phyloP scores from a whole-genome alignment of 2,888 invertebrate genomes.

The Abrostola triplasia region DNA sequence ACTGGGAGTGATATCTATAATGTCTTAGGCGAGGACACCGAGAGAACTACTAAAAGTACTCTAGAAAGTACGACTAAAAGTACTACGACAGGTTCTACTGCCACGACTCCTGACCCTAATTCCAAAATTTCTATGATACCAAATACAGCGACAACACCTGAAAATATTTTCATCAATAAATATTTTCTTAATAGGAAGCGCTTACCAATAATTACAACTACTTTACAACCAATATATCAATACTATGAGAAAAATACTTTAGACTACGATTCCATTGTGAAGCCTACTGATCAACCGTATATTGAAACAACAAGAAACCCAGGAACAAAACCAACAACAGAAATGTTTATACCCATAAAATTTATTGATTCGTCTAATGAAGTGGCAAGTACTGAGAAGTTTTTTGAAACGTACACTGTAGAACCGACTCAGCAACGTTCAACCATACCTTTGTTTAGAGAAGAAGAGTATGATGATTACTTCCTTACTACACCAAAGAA shows the following conservation, averaged over 20 bases:
- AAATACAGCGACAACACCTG: background rate
- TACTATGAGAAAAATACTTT: slow-evolving; percentile 2
- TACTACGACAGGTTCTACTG: background rate
- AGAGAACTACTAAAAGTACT: background rate
- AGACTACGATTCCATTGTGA: slow-evolving; percentile 6
- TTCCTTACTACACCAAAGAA: slow-evolving; percentile 24
- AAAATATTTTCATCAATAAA: background rate
- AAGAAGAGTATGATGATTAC: slow-evolving; percentile 53
- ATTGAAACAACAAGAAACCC: slow-evolving; percentile 3
- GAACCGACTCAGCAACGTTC: slow-evolving; percentile 9
- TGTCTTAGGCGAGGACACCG: no score
- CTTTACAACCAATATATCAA: background rate
- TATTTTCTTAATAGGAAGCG: background rate
- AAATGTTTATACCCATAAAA: slow-evolving; percentile 35
- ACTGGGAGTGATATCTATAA: no score
- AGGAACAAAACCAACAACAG: slow-evolving; percentile 21
- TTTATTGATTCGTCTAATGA: slow-evolving; percentile 13
- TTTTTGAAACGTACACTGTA: slow-evolving; percentile 14
- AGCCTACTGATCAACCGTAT: slow-evolving; percentile 1
- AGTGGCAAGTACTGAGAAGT: slow-evolving; percentile 26
- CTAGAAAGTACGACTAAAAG: background rate
- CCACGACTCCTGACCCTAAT: background rate
- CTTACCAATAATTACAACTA: background rate
- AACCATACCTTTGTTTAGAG: slow-evolving; percentile 33
- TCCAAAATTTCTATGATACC: background rate